Conservation (phyloP, 2,113 vertebrate genomes). For the Thamnophis sirtalis region DNA sequence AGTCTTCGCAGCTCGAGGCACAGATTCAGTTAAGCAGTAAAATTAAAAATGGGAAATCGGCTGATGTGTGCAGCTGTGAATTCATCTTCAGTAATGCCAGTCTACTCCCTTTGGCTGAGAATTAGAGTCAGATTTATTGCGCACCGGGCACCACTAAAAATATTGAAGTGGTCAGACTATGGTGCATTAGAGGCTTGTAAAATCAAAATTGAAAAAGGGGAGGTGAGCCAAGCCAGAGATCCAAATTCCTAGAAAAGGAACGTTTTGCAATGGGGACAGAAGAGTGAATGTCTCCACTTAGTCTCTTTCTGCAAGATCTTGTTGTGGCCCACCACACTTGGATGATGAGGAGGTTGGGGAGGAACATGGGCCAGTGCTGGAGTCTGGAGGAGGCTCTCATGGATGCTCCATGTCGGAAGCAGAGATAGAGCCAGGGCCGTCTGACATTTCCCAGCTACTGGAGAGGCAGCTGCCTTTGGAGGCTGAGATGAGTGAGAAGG, state of each 20-base stretch:
- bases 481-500: no score
- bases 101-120: conserved; percentile 25
- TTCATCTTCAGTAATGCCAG: conserved; percentile 16
- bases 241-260: not conserved
- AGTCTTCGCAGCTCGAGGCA: not conserved
- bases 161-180: conserved; percentile 42
- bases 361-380: no score
- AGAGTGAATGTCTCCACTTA: not conserved
- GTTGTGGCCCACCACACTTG: no score
- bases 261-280: not conserved
- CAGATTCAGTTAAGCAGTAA: conserved; percentile 20
- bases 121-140: conserved; percentile 46
- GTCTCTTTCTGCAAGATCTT: not conserved
- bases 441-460: no score
- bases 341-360: no score
- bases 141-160: conserved; percentile 38
- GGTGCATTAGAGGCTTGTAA: conserved; percentile 39
- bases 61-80: conserved; percentile 17
- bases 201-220: conserved; percentile 40
- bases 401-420: no score
- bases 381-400: no score
- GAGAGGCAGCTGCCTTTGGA: no score
- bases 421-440: no score
- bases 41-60: conserved; percentile 12
- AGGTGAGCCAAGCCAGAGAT: not conserved